Evolutionary conservation across 1,140 invertebrate species (phyloP).

Genomic region (Eriosoma lanigerum): DNA sequence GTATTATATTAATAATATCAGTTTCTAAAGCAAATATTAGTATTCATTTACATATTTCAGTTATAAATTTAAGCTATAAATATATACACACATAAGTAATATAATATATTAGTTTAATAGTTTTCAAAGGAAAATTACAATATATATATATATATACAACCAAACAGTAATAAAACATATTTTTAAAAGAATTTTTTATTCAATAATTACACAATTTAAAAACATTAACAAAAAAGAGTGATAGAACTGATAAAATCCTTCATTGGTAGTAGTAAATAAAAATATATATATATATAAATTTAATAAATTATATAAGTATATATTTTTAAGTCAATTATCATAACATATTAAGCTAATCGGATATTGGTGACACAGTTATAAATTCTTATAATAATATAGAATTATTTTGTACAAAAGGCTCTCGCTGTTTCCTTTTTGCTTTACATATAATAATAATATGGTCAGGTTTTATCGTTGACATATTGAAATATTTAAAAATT

Average conservation of each 20-base stretch:
- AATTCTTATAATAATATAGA: neutral
- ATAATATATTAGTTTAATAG: no score
- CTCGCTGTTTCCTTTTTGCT: conserved; percentile 22
- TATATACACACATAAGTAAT: no score
- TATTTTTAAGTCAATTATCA: conserved; percentile 2
- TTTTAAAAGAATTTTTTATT: conserved; percentile 26
- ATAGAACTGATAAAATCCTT: conserved; percentile 30
- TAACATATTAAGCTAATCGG: conserved; percentile 27
- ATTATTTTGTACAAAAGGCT: conserved; percentile 48
- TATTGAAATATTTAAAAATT: conserved; percentile 25
- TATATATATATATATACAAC: neutral
- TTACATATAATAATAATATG: conserved; percentile 26
- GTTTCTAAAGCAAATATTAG: no score
- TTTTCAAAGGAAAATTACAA: neutral
- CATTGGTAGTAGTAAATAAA: conserved; percentile 34
- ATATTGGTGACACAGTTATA: neutral
- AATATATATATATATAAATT: conserved; percentile 27
- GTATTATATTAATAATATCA: no score
- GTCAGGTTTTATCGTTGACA: neutral
- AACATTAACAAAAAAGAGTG: conserved; percentile 44
- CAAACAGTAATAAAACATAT: conserved; percentile 8
- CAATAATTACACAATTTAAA: conserved; percentile 45
- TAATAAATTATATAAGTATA: neutral
- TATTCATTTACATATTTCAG: no score
- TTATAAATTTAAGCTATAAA: no score